These are phyloP conservation scores for Drosophila koepferae DNA, from an alignment of 2,888 invertebrate species.

Conservation along the genomic window DNA sequence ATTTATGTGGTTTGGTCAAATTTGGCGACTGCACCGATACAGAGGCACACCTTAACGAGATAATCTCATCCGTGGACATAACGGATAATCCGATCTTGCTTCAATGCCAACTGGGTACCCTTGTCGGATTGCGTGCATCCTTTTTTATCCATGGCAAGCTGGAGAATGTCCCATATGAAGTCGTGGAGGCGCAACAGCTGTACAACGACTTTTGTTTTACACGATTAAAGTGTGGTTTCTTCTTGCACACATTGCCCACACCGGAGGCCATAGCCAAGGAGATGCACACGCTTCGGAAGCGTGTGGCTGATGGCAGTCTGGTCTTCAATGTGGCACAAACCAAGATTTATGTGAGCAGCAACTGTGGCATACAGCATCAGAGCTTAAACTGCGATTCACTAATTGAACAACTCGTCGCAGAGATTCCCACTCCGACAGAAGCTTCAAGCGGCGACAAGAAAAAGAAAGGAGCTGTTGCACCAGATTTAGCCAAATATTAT, in stretches of 20 bases:
- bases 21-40: slow-evolving; percentile 88
- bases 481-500: slow-evolving; percentile 43
- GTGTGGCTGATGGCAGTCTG: slow-evolving; percentile 90
- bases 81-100: slow-evolving; percentile 92
- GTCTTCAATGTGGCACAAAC: slow-evolving; percentile 89
- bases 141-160: slow-evolving; percentile 90
- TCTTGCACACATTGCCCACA: slow-evolving; percentile 88
- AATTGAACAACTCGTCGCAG: slow-evolving; percentile 70
- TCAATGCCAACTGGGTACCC: slow-evolving; percentile 86
- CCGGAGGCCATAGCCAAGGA: slow-evolving; percentile 87
- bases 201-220: slow-evolving; percentile 90
- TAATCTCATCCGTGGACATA: slow-evolving; percentile 90
- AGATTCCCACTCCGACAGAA: slow-evolving; percentile 57
- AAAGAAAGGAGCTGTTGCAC: not conserved
- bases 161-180: slow-evolving; percentile 88
- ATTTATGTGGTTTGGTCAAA: slow-evolving; percentile 91
- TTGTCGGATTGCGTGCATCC: slow-evolving; percentile 88
- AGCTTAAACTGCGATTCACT: slow-evolving; percentile 68
- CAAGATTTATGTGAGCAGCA: slow-evolving; percentile 88
- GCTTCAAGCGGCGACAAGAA: slow-evolving; percentile 45
- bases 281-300: slow-evolving; percentile 88
- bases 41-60: slow-evolving; percentile 88
- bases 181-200: slow-evolving; percentile 88
- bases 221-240: slow-evolving; percentile 88
- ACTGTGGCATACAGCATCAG: slow-evolving; percentile 71